These are phyloP conservation scores for Heteromurus nitidus DNA, from an alignment of 2,888 invertebrate species.

Conservation along the genomic window DNA sequence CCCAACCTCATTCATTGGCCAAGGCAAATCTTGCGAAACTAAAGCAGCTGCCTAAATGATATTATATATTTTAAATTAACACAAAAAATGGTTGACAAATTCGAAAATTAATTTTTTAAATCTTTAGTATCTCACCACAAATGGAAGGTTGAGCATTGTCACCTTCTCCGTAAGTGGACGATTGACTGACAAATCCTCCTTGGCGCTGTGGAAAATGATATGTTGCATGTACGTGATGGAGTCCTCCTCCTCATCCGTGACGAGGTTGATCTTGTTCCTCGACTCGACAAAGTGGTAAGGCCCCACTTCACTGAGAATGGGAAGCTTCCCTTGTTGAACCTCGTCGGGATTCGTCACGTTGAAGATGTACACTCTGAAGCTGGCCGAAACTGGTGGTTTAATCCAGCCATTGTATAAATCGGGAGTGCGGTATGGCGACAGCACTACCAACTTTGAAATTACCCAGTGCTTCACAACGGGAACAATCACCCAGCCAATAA, in stretches of 20 bases:
- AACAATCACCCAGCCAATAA: too few species aligned
- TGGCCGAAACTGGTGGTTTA: conserved; percentile 29
- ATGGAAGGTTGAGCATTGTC: conserved; percentile 24
- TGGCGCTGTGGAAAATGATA: conserved; percentile 14
- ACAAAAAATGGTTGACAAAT: background rate
- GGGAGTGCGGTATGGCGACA: conserved; percentile 20
- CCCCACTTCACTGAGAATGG: conserved; percentile 52
- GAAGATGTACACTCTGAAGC: conserved; percentile 55
- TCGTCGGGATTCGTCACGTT: conserved; percentile 62
- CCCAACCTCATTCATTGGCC: background rate
- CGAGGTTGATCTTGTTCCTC: conserved; percentile 3
- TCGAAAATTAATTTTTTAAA: background rate
- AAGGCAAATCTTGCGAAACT: conserved; percentile 3
- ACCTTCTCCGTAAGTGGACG: background rate
- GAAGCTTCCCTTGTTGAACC: conserved; percentile 39
- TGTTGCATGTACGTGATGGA: conserved; percentile 32
- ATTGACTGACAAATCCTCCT: conserved; percentile 1
- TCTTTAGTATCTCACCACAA: background rate
- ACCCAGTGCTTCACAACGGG: too few species aligned
- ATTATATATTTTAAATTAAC: too few species aligned
- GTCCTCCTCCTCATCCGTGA: background rate
- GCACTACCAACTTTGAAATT: too few species aligned
- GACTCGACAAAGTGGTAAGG: conserved; percentile 50
- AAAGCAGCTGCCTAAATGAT: conserved; percentile 17
- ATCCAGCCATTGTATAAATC: conserved; percentile 29